Evolutionary conservation across 1,140 invertebrate species (phyloP), one percentile per base, ranked within the genome.

Genomic region (Drosophila suzukii): DNA sequence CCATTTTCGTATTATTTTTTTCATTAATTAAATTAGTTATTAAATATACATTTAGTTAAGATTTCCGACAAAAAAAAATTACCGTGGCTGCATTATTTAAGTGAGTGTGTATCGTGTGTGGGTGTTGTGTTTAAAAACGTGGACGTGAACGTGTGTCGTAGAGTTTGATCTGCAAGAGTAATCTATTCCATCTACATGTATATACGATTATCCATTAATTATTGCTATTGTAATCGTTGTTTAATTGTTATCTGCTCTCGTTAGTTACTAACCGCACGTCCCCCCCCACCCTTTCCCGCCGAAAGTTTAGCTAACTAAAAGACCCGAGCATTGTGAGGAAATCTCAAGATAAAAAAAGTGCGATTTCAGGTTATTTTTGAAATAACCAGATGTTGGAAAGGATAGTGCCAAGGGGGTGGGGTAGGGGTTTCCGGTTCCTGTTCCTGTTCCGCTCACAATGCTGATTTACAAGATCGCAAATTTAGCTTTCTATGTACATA

Each of bases 31-130:
- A 86, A 81, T 86, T 78, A 86, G 71, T 81, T 75, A 86, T 85
- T 85, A 78, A 81, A 86, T 85, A 81, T 85, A 85, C 82, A 85
- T 67, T 81, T 75, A 86, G 57, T 85, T 86, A 86, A 78, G 63
- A 78, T 78, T 78, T 70, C 78, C 63, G 76, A 72, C 72, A 74
- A 75, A 67, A 75, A 75, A 27, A 76, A 59, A 76, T 41, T 43
- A 58, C 44, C 58, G 51, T 57, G 68, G 46, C 72, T 65, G 67
- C 51, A 50, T 49, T 70, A 24, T 46, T 46, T 53, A 47, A 50
- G 57, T 57, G 43, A 44, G 51, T 20, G 53, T 62, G 20, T 20
- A 20, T 27, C 15, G 50, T 61, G 51, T 65, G 20, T 39, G 13
- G 51, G 41, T 60, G 27, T 60, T 20, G 71, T 63, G 24, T 34